Conservation (phyloP, 1,140 invertebrate genomes). For the Bradynema listronoti region DNA sequence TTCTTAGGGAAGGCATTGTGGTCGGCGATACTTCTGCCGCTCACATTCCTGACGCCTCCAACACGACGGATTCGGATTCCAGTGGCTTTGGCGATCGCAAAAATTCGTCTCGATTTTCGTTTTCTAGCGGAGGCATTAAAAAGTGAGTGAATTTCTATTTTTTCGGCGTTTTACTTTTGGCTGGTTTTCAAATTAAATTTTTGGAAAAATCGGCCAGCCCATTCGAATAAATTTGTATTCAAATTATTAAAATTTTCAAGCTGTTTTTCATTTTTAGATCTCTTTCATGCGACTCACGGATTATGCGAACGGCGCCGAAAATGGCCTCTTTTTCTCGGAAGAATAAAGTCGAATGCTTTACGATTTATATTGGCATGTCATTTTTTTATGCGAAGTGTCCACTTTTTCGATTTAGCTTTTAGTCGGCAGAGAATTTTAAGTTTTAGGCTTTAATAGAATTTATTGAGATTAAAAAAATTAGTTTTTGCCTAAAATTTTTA, state of each 20-base stretch:
- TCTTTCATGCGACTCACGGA: conserved; percentile 20
- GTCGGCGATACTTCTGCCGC: background rate
- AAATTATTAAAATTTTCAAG: background rate
- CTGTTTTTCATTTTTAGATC: conserved; percentile 22
- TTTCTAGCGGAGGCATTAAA: background rate
- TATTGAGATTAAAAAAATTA: background rate
- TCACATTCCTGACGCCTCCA: background rate
- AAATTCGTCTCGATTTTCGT: background rate
- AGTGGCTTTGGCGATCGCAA: background rate
- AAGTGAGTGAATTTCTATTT: background rate
- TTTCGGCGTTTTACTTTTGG: background rate
- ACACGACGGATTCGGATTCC: background rate
- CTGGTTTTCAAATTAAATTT: background rate
- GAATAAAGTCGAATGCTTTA: conserved; percentile 43
- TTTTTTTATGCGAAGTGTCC: background rate
- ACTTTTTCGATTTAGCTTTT: background rate
- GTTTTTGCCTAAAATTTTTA: background rate
- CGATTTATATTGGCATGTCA: conserved; percentile 41
- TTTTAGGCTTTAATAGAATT: background rate
- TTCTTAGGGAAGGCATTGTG: background rate
- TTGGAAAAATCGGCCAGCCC: background rate
- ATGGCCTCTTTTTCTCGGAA: background rate
- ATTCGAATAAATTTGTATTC: background rate
- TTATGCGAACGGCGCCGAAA: background rate
- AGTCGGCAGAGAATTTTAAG: background rate